A percentile compares a stretch with the other conserved stretches of the same genome.
Conservation (phyloP, 2,113 vertebrate genomes). For the Hiodon tergisus region DNA sequence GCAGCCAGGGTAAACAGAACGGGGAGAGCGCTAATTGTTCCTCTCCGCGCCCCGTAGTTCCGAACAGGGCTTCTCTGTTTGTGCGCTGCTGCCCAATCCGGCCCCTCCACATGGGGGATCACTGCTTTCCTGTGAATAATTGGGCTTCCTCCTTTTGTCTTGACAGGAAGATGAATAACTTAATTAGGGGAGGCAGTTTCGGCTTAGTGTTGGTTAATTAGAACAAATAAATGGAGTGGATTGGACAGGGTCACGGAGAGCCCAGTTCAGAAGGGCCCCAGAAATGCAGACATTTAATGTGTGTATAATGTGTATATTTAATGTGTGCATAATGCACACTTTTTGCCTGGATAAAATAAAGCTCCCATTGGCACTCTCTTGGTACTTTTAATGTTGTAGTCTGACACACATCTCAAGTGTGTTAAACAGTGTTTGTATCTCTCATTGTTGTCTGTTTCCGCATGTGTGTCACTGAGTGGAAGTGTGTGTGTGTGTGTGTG, state of each 20-base stretch:
- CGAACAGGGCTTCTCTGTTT: conserved; percentile 19
- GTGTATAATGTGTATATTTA: no score
- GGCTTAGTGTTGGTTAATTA: conserved; percentile 46
- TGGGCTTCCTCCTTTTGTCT: conserved; percentile 30
- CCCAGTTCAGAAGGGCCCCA: no score
- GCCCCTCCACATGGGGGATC: conserved; percentile 21
- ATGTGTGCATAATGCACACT: conserved; percentile 1
- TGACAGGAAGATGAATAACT: conserved; percentile 47
- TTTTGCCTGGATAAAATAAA: conserved; percentile 7
- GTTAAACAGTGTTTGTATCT: background rate
- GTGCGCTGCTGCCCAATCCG: conserved; percentile 8
- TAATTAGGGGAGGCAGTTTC: conserved; percentile 46
- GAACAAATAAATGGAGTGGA: conserved; percentile 55
- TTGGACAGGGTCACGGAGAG: conserved; percentile 31
- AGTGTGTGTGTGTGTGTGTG: no score
- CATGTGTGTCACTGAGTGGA: no score
- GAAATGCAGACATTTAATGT: no score
- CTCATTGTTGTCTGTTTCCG: no score
- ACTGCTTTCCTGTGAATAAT: conserved; percentile 38
- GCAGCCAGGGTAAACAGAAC: conserved; percentile 19
- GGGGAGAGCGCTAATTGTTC: conserved; percentile 19
- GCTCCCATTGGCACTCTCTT: background rate
- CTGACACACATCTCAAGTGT: background rate
- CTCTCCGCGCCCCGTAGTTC: conserved; percentile 1
- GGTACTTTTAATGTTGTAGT: background rate